A percentile compares a stretch with the other conserved stretches of the same genome.
Evolutionary conservation across 37 sponge, comb jelly and placozoan species (phyloP).

Genomic region (Geodia barretti): DNA sequence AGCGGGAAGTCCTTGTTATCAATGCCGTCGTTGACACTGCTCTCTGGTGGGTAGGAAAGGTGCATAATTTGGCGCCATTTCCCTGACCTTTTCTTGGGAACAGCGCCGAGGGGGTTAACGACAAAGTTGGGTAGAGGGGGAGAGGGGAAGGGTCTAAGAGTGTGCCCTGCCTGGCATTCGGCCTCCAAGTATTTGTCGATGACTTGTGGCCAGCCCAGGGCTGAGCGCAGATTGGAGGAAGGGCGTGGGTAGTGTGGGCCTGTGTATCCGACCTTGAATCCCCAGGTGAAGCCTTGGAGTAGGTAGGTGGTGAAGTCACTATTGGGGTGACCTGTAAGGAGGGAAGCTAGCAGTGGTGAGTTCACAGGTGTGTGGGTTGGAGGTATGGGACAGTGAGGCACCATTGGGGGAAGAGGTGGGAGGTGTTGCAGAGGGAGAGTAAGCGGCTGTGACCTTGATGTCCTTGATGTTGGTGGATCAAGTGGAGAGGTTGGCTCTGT

Average conservation of each 20-base stretch:
- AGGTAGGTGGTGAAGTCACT: neutral
- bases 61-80: no score
- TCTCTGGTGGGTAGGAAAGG: no score
- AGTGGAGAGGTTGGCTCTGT: no score
- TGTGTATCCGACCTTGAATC: constrained; percentile 6
- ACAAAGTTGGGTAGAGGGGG: no score
- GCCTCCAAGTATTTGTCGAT: neutral
- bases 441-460: no score
- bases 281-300: neutral
- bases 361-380: neutral
- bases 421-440: no score
- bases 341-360: neutral
- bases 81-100: no score
- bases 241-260: neutral
- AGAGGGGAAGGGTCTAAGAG: no score
- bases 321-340: neutral
- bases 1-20: constrained; percentile 10
- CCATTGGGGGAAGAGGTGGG: no score
- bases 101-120: no score
- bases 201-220: neutral
- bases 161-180: neutral
- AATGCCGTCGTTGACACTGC: constrained; percentile 9
- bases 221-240: neutral
- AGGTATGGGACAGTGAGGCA: neutral
- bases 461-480: no score